Percentiles rank a stretch among this genome's conserved stretches.
phyloP scores from a whole-genome alignment of 2,113 vertebrate species.

The Callorhinus ursinus region DNA sequence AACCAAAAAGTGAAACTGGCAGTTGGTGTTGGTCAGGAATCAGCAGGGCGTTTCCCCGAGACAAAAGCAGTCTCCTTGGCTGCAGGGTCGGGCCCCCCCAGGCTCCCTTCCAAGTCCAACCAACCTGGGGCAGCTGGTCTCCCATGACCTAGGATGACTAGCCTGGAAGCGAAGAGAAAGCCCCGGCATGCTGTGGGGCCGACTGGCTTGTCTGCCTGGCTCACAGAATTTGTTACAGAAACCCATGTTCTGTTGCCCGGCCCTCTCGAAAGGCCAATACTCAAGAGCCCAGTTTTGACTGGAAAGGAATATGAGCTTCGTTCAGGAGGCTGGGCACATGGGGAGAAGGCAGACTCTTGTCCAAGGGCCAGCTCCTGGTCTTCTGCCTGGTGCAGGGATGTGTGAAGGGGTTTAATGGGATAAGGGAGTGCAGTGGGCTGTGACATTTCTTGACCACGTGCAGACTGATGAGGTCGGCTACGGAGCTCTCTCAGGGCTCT shows the following conservation, averaged over 20 bases:
- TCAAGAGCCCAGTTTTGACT: not conserved
- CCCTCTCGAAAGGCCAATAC: not conserved
- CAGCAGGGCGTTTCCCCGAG: not conserved
- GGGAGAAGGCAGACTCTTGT: not conserved
- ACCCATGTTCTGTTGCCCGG: not conserved
- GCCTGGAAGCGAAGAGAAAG: not conserved
- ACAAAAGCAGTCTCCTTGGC: not conserved
- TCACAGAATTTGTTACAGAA: not conserved
- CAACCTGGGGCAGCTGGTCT: not conserved
- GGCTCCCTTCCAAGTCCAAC: not conserved
- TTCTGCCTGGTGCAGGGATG: not conserved
- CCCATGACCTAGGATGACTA: not conserved
- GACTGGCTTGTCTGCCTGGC: not conserved
- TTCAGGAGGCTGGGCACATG: not conserved
- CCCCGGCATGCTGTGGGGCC: no score
- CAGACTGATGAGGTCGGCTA: not conserved
- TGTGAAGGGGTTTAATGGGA: not conserved
- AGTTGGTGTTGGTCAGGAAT: not conserved
- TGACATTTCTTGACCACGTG: not conserved
- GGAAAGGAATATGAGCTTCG: not conserved
- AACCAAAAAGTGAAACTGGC: not conserved
- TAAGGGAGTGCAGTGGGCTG: fast-evolving
- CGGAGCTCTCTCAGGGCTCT: not conserved
- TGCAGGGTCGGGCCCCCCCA: no score
- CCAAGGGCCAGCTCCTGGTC: not conserved